Percentiles rank a stretch among this genome's conserved stretches.
Evolutionary conservation across 2,797 vertebrate species (phyloP).

Genomic region (Percopsis omiscomaycus): DNA sequence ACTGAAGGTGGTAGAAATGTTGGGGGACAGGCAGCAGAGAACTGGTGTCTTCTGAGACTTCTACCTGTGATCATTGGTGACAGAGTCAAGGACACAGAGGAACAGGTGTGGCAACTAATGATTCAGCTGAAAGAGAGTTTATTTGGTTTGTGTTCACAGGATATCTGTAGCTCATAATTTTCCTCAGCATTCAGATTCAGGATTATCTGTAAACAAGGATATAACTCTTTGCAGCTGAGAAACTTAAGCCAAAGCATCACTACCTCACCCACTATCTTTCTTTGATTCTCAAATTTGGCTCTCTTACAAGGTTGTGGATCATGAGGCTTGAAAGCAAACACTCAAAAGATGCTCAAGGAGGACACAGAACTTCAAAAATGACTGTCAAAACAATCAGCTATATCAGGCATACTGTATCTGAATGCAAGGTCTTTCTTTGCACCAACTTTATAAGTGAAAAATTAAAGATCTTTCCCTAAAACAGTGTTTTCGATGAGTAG

Average conservation of each 20-base stretch:
- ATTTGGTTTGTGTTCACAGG: slow-evolving; percentile 10
- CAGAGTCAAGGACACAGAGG: slow-evolving; percentile 18
- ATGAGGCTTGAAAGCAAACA: slow-evolving; percentile 20
- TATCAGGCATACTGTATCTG: slow-evolving; percentile 8
- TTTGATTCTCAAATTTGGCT: slow-evolving; percentile 5
- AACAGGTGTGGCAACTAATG: slow-evolving; percentile 12
- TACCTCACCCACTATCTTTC: slow-evolving; percentile 16
- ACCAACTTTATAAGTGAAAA: neutral
- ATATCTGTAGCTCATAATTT: slow-evolving; percentile 8
- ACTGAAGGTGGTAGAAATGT: neutral
- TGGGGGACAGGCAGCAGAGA: slow-evolving; percentile 35
- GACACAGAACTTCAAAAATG: slow-evolving; percentile 18
- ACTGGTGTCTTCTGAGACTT: slow-evolving; percentile 44
- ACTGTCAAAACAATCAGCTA: slow-evolving; percentile 20
- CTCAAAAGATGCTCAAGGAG: slow-evolving; percentile 15
- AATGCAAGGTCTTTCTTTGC: slow-evolving; percentile 12
- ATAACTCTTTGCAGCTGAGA: slow-evolving; percentile 9
- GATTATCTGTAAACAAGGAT: slow-evolving; percentile 20
- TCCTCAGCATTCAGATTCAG: slow-evolving; percentile 12
- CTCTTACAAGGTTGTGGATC: slow-evolving; percentile 14
- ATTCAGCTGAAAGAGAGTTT: slow-evolving; percentile 2
- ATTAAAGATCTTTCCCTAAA: too few species aligned
- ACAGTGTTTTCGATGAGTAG: too few species aligned
- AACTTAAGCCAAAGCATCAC: slow-evolving; percentile 12
- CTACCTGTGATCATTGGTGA: slow-evolving; percentile 37